A percentile compares a stretch with the other conserved stretches of the same genome.
Evolutionary conservation across 2,797 vertebrate species (phyloP).

Genomic region (Pogoniulus pusillus): DNA sequence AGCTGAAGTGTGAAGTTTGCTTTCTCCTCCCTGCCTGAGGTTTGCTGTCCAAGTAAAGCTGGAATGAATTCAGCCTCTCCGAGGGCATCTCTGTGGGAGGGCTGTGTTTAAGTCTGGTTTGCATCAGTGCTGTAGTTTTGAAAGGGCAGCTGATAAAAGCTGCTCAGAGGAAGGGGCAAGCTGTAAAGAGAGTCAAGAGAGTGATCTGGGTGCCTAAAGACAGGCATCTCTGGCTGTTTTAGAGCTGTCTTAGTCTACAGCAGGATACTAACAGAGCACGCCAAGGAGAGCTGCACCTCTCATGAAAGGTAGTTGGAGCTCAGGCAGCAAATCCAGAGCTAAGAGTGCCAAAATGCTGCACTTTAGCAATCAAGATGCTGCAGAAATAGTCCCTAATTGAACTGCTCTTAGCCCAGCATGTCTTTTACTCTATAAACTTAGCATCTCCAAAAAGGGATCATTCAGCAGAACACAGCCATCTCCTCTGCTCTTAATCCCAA

Average conservation of each 20-base stretch:
- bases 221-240: constrained; percentile 32
- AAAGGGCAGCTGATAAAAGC: constrained; percentile 21
- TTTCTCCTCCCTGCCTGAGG: constrained; percentile 11
- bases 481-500: neutral
- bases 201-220: constrained; percentile 38
- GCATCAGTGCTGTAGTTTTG: neutral
- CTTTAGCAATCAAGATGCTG: neutral
- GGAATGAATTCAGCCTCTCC: constrained; percentile 47
- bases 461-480: neutral
- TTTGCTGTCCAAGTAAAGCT: neutral
- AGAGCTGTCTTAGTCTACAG: neutral
- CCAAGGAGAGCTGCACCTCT: neutral
- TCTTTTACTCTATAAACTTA: neutral
- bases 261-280: neutral
- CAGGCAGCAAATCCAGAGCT: neutral
- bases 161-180: constrained; percentile 21
- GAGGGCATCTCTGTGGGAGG: constrained; percentile 21
- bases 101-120: neutral
- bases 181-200: neutral
- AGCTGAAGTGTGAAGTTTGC: neutral
- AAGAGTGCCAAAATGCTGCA: neutral
- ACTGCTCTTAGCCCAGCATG: neutral
- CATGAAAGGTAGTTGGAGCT: neutral
- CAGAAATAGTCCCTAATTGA: neutral
- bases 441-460: neutral